Evolutionary conservation across 2,888 invertebrate genomes (phyloP), one percentile per base, ranked within the genome.

Genomic region (Pterostichus madidus): DNA sequence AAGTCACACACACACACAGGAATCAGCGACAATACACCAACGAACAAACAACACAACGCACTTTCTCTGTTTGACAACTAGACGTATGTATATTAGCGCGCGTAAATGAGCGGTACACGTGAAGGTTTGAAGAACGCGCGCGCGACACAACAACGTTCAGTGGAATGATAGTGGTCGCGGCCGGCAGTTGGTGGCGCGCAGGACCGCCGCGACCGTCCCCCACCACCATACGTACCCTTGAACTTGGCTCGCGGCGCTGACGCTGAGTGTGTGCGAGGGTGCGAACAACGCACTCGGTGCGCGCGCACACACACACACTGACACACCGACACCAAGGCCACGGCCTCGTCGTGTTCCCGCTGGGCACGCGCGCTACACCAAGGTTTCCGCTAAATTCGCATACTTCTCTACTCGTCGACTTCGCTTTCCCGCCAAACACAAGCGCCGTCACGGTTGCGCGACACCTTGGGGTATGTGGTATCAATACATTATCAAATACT

Each of bases 201-300:
- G 86, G 88, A 87, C 88, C 87, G 86, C 85, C 86, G 86, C 75
- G 73, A 59, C 84, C 85, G 86, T 84, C 84, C 77, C 84, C 85
- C 86, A 85, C 88, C 89, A 89, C 89, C 89, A 88, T 88, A 88
- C 88, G 86, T 89, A 89, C 90, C 90, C 90, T 90, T 90, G 90
- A 90, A 90, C 90, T 90, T 90, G 89, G 88, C 87, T 86, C 86
- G 86, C 85, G 84, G 85, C 85, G 87, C 87, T 85, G 39, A 39
- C 83, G 83, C 84, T 84, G 80, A 71, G 53, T 71, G 17, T 82
- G 44, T 75, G 61, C 52, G 64, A 80, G 75, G 71, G 80, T 75
- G 76, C 80, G 56, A 76, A 59, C 31, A 49, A 73, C 83, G 83
- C 80, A 71, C 71, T 80, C 79, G 24, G 11, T 64, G 73, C 53